phyloP scores from a whole-genome alignment of 1,140 invertebrate genomes.

The Meloidogyne exigua region DNA sequence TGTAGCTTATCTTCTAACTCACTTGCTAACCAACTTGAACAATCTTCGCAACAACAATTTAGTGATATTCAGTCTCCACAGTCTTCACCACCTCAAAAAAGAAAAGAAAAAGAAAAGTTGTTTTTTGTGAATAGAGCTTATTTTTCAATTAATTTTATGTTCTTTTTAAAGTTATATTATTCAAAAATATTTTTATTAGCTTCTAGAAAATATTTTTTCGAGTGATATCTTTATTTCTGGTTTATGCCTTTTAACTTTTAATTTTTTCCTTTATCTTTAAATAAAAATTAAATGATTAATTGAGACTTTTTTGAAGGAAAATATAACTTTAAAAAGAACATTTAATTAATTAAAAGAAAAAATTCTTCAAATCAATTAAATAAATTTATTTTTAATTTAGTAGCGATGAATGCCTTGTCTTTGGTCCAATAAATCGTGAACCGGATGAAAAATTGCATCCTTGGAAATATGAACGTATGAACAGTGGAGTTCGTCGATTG shows the following conservation, averaged over 20 bases:
- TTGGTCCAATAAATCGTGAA: slow-evolving; percentile 89
- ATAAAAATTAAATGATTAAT: too few relatives aligned
- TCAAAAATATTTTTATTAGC: too few relatives aligned
- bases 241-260: too few relatives aligned
- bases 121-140: too few relatives aligned
- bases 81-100: background rate
- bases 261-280: too few relatives aligned
- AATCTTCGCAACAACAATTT: background rate
- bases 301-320: too few relatives aligned
- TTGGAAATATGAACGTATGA: slow-evolving; percentile 64
- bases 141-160: background rate
- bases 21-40: background rate
- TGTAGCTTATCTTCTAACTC: background rate
- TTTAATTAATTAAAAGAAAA: too few relatives aligned
- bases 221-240: too few relatives aligned
- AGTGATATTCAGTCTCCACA: background rate
- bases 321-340: too few relatives aligned
- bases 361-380: too few relatives aligned
- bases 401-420: slow-evolving; percentile 79
- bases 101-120: background rate
- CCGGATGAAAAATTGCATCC: slow-evolving; percentile 81
- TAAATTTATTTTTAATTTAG: slow-evolving; percentile 34
- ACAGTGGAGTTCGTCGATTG: slow-evolving; percentile 61
- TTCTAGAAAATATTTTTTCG: too few relatives aligned
- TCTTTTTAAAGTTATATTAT: background rate